Conservation (phyloP, 2,888 invertebrate species). For the Volucella inanis region DNA sequence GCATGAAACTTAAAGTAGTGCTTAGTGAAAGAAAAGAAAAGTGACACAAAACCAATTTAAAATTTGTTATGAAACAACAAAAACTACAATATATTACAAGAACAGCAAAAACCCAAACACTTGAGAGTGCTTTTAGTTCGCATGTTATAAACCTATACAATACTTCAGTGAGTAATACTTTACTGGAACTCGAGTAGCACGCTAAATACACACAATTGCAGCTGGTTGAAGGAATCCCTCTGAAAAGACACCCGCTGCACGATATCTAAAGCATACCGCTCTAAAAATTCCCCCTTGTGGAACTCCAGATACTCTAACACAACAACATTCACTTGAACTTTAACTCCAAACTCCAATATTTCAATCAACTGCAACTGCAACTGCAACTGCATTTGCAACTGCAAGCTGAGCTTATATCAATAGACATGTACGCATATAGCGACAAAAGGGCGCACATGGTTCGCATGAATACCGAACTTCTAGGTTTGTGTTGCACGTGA, state of each 20-base stretch:
- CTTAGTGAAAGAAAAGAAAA: conserved; percentile 58
- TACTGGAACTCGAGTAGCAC: conserved; percentile 48
- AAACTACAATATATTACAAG: conserved; percentile 2
- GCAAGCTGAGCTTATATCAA: conserved; percentile 25
- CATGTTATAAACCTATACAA: conserved; percentile 25
- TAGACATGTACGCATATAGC: not conserved
- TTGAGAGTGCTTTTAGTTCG: conserved; percentile 61
- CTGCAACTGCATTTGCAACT: not conserved
- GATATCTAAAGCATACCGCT: conserved; percentile 17
- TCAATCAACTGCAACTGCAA: conserved; percentile 2
- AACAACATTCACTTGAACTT: conserved; percentile 11
- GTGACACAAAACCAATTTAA: conserved; percentile 52
- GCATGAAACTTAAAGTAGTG: conserved; percentile 61
- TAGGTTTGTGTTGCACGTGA: conserved; percentile 66
- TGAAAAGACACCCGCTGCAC: conserved; percentile 26
- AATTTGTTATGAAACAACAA: not conserved
- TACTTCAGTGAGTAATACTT: conserved; percentile 54
- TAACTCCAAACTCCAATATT: too few relatives aligned
- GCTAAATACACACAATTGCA: conserved; percentile 32
- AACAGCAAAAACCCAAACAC: conserved; percentile 48
- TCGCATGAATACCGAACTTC: conserved; percentile 17
- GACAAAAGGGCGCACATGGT: conserved; percentile 37
- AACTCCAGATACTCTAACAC: conserved; percentile 15
- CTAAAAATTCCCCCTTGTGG: conserved; percentile 26
- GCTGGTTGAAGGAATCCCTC: conserved; percentile 3